Conservation (phyloP, 2,888 invertebrate species). For the Endotricha flammealis region DNA sequence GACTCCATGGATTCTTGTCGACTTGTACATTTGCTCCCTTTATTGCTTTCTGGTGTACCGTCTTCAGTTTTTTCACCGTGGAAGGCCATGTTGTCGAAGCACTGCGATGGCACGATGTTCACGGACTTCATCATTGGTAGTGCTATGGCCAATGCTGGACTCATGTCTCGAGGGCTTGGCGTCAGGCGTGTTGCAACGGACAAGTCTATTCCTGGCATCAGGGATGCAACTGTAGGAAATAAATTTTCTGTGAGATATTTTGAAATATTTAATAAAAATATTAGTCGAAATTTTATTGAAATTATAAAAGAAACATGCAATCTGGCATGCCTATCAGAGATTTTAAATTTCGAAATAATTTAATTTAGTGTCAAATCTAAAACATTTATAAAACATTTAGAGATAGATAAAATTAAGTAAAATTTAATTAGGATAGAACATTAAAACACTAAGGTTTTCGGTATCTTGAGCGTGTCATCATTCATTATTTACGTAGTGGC, state of each 20-base stretch:
- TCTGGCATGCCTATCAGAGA: constrained; percentile 22
- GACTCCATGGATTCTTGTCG: constrained; percentile 57
- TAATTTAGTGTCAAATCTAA: neutral
- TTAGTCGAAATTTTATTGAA: too few species aligned
- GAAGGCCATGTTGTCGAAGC: constrained; percentile 73
- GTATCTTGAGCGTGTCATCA: too few species aligned
- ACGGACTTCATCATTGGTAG: constrained; percentile 80
- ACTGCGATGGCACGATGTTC: constrained; percentile 67
- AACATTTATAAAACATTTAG: neutral
- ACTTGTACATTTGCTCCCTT: constrained; percentile 46
- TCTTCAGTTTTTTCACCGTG: constrained; percentile 55
- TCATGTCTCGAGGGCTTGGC: constrained; percentile 82
- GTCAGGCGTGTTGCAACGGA: constrained; percentile 81
- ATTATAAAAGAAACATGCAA: constrained; percentile 30
- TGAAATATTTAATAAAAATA: neutral
- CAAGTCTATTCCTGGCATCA: constrained; percentile 79
- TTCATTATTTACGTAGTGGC: too few species aligned
- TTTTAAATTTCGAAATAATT: neutral
- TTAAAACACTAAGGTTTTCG: neutral
- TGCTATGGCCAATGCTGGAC: constrained; percentile 80
- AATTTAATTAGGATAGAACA: neutral
- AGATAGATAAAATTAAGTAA: neutral
- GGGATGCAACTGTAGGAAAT: constrained; percentile 62
- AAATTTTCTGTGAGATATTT: constrained; percentile 14
- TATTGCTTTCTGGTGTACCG: constrained; percentile 31